A percentile compares a stretch with the other conserved stretches of the same genome.
phyloP scores from a whole-genome alignment of 2,113 vertebrate species.

The Sander lucioperca region DNA sequence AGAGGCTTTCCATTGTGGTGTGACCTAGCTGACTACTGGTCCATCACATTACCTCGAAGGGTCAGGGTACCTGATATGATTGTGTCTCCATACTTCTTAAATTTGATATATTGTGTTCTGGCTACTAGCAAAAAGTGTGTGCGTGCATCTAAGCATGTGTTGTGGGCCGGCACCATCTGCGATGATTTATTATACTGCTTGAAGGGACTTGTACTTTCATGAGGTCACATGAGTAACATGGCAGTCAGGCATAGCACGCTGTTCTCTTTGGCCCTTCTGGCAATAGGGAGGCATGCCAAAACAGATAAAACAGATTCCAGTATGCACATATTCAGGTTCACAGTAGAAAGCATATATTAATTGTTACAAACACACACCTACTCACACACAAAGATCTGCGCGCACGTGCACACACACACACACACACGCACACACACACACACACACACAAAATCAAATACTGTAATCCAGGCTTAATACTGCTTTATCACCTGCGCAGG shows the following conservation, averaged over 20 bases:
- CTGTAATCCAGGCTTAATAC: conserved; percentile 58
- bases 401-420: background rate
- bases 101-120: conserved; percentile 31
- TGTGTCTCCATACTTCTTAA: conserved; percentile 15
- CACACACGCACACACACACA: background rate
- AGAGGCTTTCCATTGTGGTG: background rate
- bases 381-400: too few species aligned
- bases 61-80: conserved; percentile 20
- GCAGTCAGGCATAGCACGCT: conserved; percentile 56
- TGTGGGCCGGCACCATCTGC: conserved; percentile 43
- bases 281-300: conserved; percentile 52
- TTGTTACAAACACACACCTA: background rate
- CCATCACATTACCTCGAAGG: background rate
- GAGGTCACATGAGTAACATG: conserved; percentile 71
- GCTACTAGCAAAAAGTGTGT: conserved; percentile 19
- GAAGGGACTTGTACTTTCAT: conserved; percentile 68
- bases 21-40: conserved; percentile 18
- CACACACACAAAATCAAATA: conserved; percentile 44
- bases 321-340: conserved; percentile 50
- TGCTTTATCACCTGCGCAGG: conserved; percentile 57
- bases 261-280: conserved; percentile 55
- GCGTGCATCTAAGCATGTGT: conserved; percentile 28
- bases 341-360: conserved; percentile 24
- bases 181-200: conserved; percentile 78
- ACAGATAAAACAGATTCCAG: conserved; percentile 26